Base-by-base conservation (phyloP, 1,140 invertebrate genomes). In the Drosophila kohkoa region DNA sequence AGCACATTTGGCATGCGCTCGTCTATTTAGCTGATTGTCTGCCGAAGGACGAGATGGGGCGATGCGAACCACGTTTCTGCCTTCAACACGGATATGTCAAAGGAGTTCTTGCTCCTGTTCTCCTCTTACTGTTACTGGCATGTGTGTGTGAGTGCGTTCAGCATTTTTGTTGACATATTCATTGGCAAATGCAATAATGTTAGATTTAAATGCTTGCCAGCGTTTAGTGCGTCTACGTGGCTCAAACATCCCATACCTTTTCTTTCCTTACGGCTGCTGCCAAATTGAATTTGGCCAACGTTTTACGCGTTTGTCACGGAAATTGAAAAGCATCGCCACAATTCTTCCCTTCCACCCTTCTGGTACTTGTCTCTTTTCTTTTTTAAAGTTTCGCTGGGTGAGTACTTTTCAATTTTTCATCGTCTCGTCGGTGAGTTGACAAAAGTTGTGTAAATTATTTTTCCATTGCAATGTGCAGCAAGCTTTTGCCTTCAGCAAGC, bases 131-230 rank as follows among this genome's bases (percentile, higher is more conserved):
- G 30, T 20, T 16, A 38, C 6, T 43, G 43, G 55, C 62, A 66
- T 69, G 82, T 72, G 82, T 75, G 60, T 25, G 20, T 25, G 20
- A 25, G 20, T 25, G 20, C 20, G 20, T 45, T 89, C 52, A 72
- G 70, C 77, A 78, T 76, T 83, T 85, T 79, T 81, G 81, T 90
- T 89, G 85, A 89, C 85, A 89, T 89, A 89, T 89, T 89, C 85
- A 89, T 88, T 81, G 85, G 75, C 46, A 89, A 89, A 85, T 77
- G 67, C 86, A 89, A 85, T 89, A 89, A 89, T 85, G 86, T 81
- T 81, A 78, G 78, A 89, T 89, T 89, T 89, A 89, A 89, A 89
- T 89, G 81, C 81, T 81, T 65, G 60, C 55, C 67, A 58, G 67
- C 77, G 77, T 74, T 80, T 82, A 74, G 69, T 74, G 70, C 75